phyloP scores from a whole-genome alignment of 2,797 vertebrate species.

The Orestias chungarensis region DNA sequence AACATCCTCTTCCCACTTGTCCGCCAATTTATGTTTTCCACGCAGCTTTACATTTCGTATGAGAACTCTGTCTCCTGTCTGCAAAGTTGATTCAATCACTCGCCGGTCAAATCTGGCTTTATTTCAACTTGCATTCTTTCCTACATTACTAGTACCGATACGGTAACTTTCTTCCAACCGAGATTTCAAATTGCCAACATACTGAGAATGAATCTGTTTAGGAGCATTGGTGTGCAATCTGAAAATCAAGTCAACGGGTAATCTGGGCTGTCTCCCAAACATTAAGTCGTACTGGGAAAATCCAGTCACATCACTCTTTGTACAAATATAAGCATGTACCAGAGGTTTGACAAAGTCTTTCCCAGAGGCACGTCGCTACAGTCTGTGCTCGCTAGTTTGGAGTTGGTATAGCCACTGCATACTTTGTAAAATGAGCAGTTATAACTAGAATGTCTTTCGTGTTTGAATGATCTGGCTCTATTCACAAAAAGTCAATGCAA shows the following conservation, averaged over 20 bases:
- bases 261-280: conserved; percentile 4
- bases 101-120: neutral
- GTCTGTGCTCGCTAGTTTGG: neutral
- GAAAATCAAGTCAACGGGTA: conserved; percentile 1
- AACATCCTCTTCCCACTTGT: no score
- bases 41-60: no score
- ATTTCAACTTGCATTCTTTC: neutral
- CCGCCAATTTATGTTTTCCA: no score
- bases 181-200: neutral
- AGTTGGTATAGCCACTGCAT: no score
- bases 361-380: neutral
- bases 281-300: neutral
- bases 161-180: neutral
- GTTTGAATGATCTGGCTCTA: no score
- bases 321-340: no score
- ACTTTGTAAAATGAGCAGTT: no score
- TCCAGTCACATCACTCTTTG: neutral
- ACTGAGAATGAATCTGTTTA: neutral
- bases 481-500: conserved; percentile 21
- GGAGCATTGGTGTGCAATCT: neutral
- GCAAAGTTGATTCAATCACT: no score
- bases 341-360: neutral
- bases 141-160: no score
- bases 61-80: no score
- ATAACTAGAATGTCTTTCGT: no score